phyloP scores from a whole-genome alignment of 2,113 vertebrate species.

The Phyllostomus hastatus region DNA sequence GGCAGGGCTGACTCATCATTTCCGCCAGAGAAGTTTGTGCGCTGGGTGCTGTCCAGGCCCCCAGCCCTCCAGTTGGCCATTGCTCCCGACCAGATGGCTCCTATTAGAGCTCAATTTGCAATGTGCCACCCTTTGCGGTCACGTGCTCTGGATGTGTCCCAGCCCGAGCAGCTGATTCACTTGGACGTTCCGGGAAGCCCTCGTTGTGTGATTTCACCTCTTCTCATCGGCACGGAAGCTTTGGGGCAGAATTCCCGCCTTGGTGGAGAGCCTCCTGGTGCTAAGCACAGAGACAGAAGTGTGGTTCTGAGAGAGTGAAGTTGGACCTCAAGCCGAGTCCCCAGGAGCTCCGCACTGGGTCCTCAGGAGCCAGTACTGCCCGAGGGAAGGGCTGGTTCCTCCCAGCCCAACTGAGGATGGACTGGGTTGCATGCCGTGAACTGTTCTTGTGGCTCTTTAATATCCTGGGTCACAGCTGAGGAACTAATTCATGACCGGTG shows the following conservation, averaged over 20 bases:
- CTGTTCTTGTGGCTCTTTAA: not conserved
- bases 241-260: not conserved
- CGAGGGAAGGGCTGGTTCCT: not conserved
- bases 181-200: not conserved
- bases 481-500: not conserved
- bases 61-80: conserved; percentile 1
- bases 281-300: not conserved
- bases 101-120: conserved; percentile 52
- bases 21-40: not conserved
- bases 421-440: not conserved
- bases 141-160: conserved; percentile 40
- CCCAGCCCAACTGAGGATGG: not conserved
- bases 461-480: not conserved
- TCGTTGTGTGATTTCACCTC: not conserved
- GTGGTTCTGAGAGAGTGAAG: not conserved
- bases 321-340: not conserved
- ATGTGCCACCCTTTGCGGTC: conserved; percentile 9
- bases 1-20: conserved; percentile 41
- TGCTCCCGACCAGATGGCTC: conserved; percentile 43
- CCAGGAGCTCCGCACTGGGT: fast-evolving
- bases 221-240: not conserved
- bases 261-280: not conserved
- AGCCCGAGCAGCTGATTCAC: conserved; percentile 44
- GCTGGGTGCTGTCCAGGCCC: conserved; percentile 32
- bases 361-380: not conserved